Base-by-base conservation (phyloP, 2,888 invertebrate species). In the Azorinus chamasolen region DNA sequence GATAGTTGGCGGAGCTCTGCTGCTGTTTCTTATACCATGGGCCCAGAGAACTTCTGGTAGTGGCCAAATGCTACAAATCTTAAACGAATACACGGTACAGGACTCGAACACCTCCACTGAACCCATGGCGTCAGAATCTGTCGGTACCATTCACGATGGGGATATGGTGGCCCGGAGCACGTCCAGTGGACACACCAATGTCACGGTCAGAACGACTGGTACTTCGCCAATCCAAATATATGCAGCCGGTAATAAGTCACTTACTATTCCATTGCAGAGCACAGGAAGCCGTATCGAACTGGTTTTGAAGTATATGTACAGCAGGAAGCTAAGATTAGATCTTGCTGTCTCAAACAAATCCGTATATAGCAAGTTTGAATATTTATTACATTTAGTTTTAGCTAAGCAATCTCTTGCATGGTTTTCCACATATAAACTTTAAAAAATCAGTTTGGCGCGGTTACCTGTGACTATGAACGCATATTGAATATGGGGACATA, bases 1-100 rank as follows among this genome's bases (percentile, higher is more conserved):
- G 0, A 80, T 89, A 22, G 82, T 90, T 6, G 32, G 61, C 12
- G 89, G 88, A 1, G 87, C 88, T 10, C 55, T 86, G 4, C 51
- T 89, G 6, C 71, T 90, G 12, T 88, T 90, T 65, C 77, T 89
- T 25, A 85, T 90, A 10, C 90, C 90, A 1, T 90, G 90, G 90
- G 89, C 89, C 12, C 84, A 89, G 79, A 74, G 87, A 12, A 89
- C 89, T 5, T 82, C 87, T 12, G 51, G 61, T 18, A 61, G 62
- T 2, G 69, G 80, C 12, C 81, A 86, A 64, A 66, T 80, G 16
- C 74, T 87, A 53, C 61, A 74, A 4, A 71, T 73, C 10, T 64
- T 84, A 24, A 78, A 69, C 24, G 68, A 70, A 18, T 58, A 59
- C 32, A 71, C 68, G 1, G 79, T 88, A 8, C 37, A 48, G 22